These are phyloP conservation scores for Pogonocherus hispidulus DNA, from an alignment of 2,888 invertebrate genomes.

Conservation along the genomic window DNA sequence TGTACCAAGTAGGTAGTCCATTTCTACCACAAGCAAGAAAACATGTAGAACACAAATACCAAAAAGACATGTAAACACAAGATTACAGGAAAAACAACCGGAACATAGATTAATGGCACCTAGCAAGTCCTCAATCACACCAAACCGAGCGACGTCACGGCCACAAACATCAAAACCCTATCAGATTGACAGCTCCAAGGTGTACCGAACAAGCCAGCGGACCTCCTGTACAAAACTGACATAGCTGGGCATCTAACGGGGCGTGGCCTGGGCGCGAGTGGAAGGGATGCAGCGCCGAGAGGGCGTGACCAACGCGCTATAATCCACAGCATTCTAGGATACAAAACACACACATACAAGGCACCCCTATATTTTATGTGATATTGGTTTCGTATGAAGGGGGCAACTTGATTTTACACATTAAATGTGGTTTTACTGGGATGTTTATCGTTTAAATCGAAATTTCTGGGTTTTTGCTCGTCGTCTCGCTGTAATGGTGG, in stretches of 20 bases:
- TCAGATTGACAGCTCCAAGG: conserved; percentile 11
- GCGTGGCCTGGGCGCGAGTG: conserved; percentile 48
- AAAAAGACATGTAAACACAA: neutral
- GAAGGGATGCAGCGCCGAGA: conserved; percentile 48
- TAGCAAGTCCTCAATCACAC: neutral
- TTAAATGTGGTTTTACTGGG: conserved; percentile 58
- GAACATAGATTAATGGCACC: conserved; percentile 7
- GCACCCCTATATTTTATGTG: conserved; percentile 59
- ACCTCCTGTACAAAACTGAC: conserved; percentile 45
- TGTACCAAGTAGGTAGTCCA: too few species aligned
- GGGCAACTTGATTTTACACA: conserved; percentile 64
- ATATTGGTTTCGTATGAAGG: conserved; percentile 56
- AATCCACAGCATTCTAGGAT: conserved; percentile 47
- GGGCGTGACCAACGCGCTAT: conserved; percentile 56
- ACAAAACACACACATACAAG: conserved; percentile 37
- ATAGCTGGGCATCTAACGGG: conserved; percentile 46
- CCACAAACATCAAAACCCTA: conserved; percentile 11
- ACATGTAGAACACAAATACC: too few species aligned
- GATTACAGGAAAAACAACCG: neutral
- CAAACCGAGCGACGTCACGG: neutral
- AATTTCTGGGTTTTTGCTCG: conserved; percentile 49
- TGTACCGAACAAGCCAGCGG: neutral
- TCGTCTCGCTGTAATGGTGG: conserved; percentile 44
- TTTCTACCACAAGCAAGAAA: too few species aligned
- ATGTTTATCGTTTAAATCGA: conserved; percentile 61